phyloP scores from a whole-genome alignment of 2,113 vertebrate species.

The Scolopax mira region DNA sequence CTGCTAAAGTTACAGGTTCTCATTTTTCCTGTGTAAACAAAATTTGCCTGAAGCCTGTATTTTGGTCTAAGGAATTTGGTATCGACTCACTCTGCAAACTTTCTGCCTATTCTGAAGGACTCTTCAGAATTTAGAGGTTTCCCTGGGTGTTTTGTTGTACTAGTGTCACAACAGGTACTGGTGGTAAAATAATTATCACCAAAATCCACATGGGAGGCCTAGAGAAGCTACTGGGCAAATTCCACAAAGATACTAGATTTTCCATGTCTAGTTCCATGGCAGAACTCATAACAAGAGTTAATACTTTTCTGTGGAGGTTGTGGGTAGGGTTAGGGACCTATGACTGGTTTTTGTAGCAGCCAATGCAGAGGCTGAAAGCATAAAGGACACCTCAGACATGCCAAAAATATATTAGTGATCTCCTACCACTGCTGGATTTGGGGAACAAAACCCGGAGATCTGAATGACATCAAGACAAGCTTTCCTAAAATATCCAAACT shows the following conservation, averaged over 20 bases:
- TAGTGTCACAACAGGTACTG: fast-evolving
- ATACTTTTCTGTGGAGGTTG: fast-evolving
- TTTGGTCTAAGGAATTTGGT: not conserved
- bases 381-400: not conserved
- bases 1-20: not conserved
- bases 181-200: not conserved
- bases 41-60: not conserved
- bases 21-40: not conserved
- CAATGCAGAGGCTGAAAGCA: not conserved
- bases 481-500: not conserved
- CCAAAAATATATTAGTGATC: not conserved
- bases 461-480: not conserved
- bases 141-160: not conserved
- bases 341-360: not conserved
- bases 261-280: not conserved
- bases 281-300: not conserved
- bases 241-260: too few species aligned
- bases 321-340: not conserved
- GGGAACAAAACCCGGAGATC: not conserved
- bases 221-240: not conserved
- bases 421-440: not conserved
- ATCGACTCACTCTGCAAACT: not conserved
- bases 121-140: not conserved
- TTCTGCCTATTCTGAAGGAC: not conserved
- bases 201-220: not conserved